Evolutionary conservation across 2,797 vertebrate genomes (phyloP).

Genomic region (Notolepis coatsorum): DNA sequence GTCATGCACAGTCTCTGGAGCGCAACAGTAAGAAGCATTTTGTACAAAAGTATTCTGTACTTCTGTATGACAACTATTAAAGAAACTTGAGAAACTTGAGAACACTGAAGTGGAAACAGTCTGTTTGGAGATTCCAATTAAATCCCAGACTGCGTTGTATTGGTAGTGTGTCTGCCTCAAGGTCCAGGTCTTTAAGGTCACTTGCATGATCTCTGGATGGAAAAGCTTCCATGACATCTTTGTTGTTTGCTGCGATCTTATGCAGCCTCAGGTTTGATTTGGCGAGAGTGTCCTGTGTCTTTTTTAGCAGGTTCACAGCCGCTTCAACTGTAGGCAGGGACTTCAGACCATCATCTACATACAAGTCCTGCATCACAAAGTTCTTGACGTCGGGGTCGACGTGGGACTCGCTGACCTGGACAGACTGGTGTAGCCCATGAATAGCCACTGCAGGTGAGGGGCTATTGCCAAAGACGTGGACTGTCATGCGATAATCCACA

Average conservation of each 20-base stretch:
- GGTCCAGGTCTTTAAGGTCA: slow-evolving; percentile 30
- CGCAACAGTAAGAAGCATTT: too few relatives aligned
- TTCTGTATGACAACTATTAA: too few relatives aligned
- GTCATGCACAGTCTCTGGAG: too few relatives aligned
- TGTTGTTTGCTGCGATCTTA: slow-evolving; percentile 31
- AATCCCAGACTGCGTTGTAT: slow-evolving; percentile 24
- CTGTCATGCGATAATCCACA: slow-evolving; percentile 26
- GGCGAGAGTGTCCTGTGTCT: slow-evolving; percentile 12
- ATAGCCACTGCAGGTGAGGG: slow-evolving; percentile 31
- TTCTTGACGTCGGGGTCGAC: slow-evolving; percentile 12
- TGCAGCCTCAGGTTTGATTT: slow-evolving; percentile 34
- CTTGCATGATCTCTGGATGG: slow-evolving; percentile 14
- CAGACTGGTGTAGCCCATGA: slow-evolving; percentile 8
- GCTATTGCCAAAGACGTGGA: slow-evolving; percentile 24
- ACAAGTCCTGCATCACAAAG: slow-evolving; percentile 32
- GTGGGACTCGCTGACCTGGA: not conserved
- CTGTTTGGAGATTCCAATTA: slow-evolving; percentile 13
- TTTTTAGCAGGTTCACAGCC: slow-evolving; percentile 8
- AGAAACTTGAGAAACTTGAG: too few relatives aligned
- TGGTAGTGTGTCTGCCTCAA: slow-evolving; percentile 2
- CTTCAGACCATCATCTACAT: too few relatives aligned
- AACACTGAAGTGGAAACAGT: slow-evolving; percentile 19
- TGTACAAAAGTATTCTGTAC: too few relatives aligned
- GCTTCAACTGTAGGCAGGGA: slow-evolving; percentile 21
- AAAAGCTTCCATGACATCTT: slow-evolving; percentile 36